Percentiles rank a stretch among this genome's conserved stretches.
Conservation (phyloP, 2,888 invertebrate species). For the Oscheius sp. region DNA sequence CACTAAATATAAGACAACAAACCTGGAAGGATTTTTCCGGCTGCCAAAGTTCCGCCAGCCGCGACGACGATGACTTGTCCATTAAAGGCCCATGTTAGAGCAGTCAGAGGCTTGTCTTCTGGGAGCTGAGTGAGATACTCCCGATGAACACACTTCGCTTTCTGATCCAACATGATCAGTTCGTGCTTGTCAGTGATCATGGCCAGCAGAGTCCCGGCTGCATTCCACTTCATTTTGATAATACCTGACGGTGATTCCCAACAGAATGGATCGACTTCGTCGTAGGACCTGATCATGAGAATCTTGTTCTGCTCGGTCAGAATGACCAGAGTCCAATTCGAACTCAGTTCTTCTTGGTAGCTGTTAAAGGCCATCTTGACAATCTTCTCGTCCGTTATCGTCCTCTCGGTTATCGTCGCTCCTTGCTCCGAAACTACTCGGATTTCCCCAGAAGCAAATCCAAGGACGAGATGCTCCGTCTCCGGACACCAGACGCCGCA, state of each 20-base stretch:
- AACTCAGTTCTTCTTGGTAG: slow-evolving; percentile 38
- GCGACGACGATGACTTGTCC: slow-evolving; percentile 90
- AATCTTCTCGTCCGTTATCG: slow-evolving; percentile 54
- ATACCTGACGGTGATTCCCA: slow-evolving; percentile 50
- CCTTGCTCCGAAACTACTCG: slow-evolving; percentile 67
- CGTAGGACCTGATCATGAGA: slow-evolving; percentile 52
- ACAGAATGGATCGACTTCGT: slow-evolving; percentile 41
- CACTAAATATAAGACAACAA: slow-evolving; percentile 78
- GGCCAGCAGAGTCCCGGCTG: slow-evolving; percentile 64
- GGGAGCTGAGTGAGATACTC: slow-evolving; percentile 33
- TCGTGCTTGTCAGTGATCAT: slow-evolving; percentile 60
- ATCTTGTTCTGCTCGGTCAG: slow-evolving; percentile 46
- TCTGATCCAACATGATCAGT: slow-evolving; percentile 47
- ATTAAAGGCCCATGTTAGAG: slow-evolving; percentile 97
- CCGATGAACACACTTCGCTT: slow-evolving; percentile 48
- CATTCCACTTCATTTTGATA: slow-evolving; percentile 64
- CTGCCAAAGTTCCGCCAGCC: slow-evolving; percentile 83
- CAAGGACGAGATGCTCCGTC: slow-evolving; percentile 82
- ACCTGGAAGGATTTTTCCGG: slow-evolving; percentile 84
- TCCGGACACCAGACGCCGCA: slow-evolving; percentile 98
- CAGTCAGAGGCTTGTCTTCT: slow-evolving; percentile 78
- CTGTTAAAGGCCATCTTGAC: slow-evolving; percentile 59
- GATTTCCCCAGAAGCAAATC: slow-evolving; percentile 64
- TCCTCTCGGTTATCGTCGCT: slow-evolving; percentile 64
- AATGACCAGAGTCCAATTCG: slow-evolving; percentile 67